These are phyloP conservation scores for Enteromius argenteus DNA, from an alignment of 2,797 vertebrate species.

Conservation along the genomic window DNA sequence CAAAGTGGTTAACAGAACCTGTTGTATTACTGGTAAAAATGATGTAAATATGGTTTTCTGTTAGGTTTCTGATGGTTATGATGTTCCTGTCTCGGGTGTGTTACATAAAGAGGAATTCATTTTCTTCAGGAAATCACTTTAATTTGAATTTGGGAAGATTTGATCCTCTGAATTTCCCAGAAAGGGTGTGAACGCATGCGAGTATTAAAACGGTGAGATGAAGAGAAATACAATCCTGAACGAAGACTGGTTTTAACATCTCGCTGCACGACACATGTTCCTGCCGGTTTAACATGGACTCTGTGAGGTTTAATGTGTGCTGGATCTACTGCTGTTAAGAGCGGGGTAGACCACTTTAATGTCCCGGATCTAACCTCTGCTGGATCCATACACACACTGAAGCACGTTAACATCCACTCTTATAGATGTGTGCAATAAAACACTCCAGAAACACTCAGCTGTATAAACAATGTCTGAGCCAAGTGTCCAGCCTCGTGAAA, in stretches of 20 bases:
- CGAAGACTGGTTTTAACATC: conserved; percentile 66
- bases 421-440: conserved; percentile 80
- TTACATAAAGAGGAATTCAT: conserved; percentile 15
- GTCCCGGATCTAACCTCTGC: conserved; percentile 75
- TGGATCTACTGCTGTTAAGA: conserved; percentile 77
- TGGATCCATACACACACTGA: conserved; percentile 81
- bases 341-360: conserved; percentile 83
- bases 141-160: conserved; percentile 14
- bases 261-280: conserved; percentile 71
- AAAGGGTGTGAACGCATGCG: conserved; percentile 16
- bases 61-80: neutral
- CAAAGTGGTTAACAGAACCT: neutral
- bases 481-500: conserved; percentile 75
- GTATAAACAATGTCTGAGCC: conserved; percentile 81
- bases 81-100: neutral
- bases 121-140: conserved; percentile 39
- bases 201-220: conserved; percentile 1
- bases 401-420: conserved; percentile 82
- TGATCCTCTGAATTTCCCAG: conserved; percentile 2
- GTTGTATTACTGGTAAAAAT: neutral
- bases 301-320: conserved; percentile 73
- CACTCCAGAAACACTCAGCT: conserved; percentile 77
- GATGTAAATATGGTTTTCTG: neutral
- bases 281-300: conserved; percentile 69
- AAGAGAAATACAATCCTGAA: conserved; percentile 65